These are phyloP conservation scores for Drosophila mojavensis DNA, from an alignment of 1,140 invertebrate species.

Conservation along the genomic window DNA sequence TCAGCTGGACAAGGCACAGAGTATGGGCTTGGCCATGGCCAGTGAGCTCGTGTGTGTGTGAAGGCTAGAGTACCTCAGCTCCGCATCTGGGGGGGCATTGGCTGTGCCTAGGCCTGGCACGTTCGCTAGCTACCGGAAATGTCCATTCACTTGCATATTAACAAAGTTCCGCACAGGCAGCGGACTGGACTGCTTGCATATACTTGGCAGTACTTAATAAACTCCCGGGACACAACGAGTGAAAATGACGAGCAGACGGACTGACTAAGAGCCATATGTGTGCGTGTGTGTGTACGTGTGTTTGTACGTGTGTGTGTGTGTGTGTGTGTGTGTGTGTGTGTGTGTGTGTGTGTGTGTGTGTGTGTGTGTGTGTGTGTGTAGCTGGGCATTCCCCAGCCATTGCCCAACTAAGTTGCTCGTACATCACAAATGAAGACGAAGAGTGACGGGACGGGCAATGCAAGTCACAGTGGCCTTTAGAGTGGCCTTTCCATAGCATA, in stretches of 20 bases:
- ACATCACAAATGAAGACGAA: conserved; percentile 56
- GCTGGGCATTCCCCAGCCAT: conserved; percentile 5
- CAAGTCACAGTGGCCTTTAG: conserved; percentile 42
- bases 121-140: conserved; percentile 79
- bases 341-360: too few species aligned
- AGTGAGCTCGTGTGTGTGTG: conserved; percentile 11
- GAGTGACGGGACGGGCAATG: background rate
- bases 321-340: conserved; percentile 9
- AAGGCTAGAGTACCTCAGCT: conserved; percentile 23
- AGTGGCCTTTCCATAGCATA: conserved; percentile 55
- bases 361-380: conserved; percentile 10
- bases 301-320: background rate
- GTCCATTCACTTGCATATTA: conserved; percentile 83
- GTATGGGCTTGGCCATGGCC: conserved; percentile 4
- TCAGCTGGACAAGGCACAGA: conserved; percentile 31
- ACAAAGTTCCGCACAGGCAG: conserved; percentile 78
- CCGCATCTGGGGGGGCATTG: conserved; percentile 15
- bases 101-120: conserved; percentile 48
- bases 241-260: conserved; percentile 42
- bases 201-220: conserved; percentile 78
- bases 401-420: conserved; percentile 55
- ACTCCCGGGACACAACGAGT: conserved; percentile 56
- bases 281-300: background rate
- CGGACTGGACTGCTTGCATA: conserved; percentile 49
- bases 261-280: conserved; percentile 12